Base-by-base conservation (phyloP, 1,140 invertebrate genomes). In the Drosophila bifasciata region DNA sequence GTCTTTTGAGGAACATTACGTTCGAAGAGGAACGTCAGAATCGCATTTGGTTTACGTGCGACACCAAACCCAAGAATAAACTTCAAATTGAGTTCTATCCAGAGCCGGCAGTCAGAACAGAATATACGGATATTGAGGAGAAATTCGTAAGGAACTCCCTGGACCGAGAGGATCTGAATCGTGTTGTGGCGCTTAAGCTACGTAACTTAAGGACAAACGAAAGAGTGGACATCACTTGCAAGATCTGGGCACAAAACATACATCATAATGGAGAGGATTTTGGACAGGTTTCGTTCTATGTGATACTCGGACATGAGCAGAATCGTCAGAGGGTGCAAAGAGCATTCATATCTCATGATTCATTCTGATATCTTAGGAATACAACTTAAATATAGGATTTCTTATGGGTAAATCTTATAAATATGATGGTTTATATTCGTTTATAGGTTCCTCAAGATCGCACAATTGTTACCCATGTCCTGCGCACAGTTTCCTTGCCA, bases 401-500 rank as follows among this genome's bases (percentile, higher is more conserved):
- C 5, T 51, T 23, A 25, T 48, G 39, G 23, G 13, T 45, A 13
- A 44, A 9, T 40, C 5, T 43, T 50, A 23, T 9, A 36, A 16
- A 16, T 58, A n/a, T 43, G 13, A 41, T 2, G 2, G 0, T 44
- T 17, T 36, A 56, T 49, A 19, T 40, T 19, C 17, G 9, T 32
- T 13, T 32, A 3, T 9, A 88, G 83, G 83, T 88, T 43, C 83
- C 83, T 21, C 83, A 89, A 67, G 98, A 99, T 92, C 94, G 97
- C 39, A 99, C 98, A 9, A 97, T 98, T 79, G 96, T 99, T 28
- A 94, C 95, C 62, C 94, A 94, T 73, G 95, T 96, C 32, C 92
- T 98, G 11, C 93, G 97, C 52, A 98, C 96, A 1, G 96, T 99
- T 4, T 98, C 97, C 0, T 91, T 97, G 64, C 95, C 96, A 8